Evolutionary conservation across 2,888 invertebrate genomes (phyloP).

Genomic region (Drosophila mercatorum): DNA sequence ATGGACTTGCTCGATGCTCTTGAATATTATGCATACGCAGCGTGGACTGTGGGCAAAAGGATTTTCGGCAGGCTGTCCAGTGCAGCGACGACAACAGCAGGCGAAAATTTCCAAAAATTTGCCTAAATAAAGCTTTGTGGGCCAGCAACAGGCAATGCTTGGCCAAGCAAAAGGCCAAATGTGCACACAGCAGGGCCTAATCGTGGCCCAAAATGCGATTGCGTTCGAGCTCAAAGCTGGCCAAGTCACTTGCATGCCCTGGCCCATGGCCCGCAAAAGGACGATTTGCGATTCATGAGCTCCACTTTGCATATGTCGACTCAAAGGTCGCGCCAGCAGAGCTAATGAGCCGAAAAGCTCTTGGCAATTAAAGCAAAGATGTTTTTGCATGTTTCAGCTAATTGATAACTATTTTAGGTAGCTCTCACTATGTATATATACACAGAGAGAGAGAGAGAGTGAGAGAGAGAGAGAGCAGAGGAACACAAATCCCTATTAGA

Average conservation of each 20-base stretch:
- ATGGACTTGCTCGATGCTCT: background rate
- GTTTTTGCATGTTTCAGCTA: background rate
- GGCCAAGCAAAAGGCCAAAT: constrained; percentile 29
- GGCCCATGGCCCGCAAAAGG: constrained; percentile 1
- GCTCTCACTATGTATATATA: background rate
- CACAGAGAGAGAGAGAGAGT: no score
- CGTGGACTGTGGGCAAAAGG: background rate
- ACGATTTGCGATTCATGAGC: background rate
- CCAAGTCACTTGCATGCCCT: background rate
- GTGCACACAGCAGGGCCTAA: constrained; percentile 7
- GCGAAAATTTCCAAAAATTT: constrained; percentile 7
- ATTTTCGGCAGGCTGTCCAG: constrained; percentile 4
- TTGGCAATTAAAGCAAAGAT: background rate
- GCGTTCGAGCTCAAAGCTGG: background rate
- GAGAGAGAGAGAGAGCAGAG: background rate
- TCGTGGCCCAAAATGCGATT: background rate
- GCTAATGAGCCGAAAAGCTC: background rate
- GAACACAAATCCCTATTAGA: constrained; percentile 40
- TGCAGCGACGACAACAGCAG: background rate
- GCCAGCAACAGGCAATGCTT: constrained; percentile 24
- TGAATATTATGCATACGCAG: constrained; percentile 32
- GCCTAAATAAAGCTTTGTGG: constrained; percentile 29
- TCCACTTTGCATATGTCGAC: background rate
- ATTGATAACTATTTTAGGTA: background rate
- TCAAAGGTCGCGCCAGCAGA: background rate